Percentiles rank a stretch among this genome's conserved stretches.
Evolutionary conservation across 1,140 invertebrate genomes (phyloP).

Genomic region (Arctopsyche grandis): DNA sequence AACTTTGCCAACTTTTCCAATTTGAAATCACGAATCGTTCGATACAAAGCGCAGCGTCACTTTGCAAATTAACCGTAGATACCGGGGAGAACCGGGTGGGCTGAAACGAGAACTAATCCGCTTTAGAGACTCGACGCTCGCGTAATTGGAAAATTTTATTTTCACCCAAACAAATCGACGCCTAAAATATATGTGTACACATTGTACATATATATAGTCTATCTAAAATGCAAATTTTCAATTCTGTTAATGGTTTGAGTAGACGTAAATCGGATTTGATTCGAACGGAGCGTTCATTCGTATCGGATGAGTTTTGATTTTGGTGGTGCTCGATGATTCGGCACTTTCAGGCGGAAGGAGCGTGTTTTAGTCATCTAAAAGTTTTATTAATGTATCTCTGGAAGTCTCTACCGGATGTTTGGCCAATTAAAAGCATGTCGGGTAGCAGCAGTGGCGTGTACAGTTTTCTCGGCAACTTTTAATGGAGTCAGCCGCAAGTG

Average conservation of each 20-base stretch:
- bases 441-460: conserved; percentile 30
- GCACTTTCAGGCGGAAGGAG: not conserved
- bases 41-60: not conserved
- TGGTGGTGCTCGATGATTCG: not conserved
- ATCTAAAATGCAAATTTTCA: no score
- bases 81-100: not conserved
- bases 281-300: not conserved
- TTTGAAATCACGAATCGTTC: not conserved
- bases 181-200: no score
- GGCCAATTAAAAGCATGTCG: conserved; percentile 53
- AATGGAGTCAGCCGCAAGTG: conserved; percentile 52
- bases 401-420: conserved; percentile 44
- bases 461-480: conserved; percentile 51
- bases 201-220: no score
- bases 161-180: no score
- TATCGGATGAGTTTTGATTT: not conserved
- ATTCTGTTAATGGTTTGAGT: no score
- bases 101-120: no score
- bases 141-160: no score
- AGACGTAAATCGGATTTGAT: no score
- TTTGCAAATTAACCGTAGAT: not conserved
- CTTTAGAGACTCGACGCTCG: no score
- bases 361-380: conserved; percentile 6
- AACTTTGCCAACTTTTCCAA: not conserved
- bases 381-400: conserved; percentile 37